These are phyloP conservation scores for Caerostris darwini DNA, from an alignment of 1,140 invertebrate genomes.

Conservation along the genomic window DNA sequence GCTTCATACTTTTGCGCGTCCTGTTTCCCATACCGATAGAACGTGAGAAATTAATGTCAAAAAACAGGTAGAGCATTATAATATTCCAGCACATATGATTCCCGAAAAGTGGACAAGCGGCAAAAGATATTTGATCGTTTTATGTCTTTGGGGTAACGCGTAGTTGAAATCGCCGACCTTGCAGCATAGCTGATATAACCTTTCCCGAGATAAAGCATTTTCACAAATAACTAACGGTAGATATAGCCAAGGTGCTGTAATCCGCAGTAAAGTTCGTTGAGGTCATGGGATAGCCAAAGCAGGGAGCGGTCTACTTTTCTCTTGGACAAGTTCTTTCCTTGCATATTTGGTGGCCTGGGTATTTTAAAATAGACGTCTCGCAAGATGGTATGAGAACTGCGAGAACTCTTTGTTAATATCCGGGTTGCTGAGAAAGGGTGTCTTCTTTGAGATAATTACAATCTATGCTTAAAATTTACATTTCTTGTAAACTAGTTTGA, in stretches of 20 bases:
- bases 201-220: constrained; percentile 20
- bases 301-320: constrained; percentile 53
- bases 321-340: constrained; percentile 49
- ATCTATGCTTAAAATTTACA: constrained; percentile 21
- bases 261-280: constrained; percentile 27
- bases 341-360: constrained; percentile 36
- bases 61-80: background rate
- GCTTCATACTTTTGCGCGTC: background rate
- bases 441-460: constrained; percentile 13
- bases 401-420: constrained; percentile 43
- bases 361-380: constrained; percentile 58
- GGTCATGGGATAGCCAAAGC: constrained; percentile 54
- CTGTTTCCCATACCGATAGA: constrained; percentile 24
- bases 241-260: constrained; percentile 59
- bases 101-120: background rate
- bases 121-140: background rate
- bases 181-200: constrained; percentile 47
- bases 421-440: constrained; percentile 46
- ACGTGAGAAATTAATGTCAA: constrained; percentile 14
- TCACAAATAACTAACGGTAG: constrained; percentile 53
- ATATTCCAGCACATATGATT: constrained; percentile 12
- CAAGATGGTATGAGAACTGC: constrained; percentile 39
- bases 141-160: background rate
- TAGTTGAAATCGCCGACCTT: constrained; percentile 7
- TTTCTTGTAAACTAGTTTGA: constrained; percentile 48